These are phyloP conservation scores for Dendrocincla tyrannina DNA, from an alignment of 2,797 vertebrate species.

Conservation along the genomic window DNA sequence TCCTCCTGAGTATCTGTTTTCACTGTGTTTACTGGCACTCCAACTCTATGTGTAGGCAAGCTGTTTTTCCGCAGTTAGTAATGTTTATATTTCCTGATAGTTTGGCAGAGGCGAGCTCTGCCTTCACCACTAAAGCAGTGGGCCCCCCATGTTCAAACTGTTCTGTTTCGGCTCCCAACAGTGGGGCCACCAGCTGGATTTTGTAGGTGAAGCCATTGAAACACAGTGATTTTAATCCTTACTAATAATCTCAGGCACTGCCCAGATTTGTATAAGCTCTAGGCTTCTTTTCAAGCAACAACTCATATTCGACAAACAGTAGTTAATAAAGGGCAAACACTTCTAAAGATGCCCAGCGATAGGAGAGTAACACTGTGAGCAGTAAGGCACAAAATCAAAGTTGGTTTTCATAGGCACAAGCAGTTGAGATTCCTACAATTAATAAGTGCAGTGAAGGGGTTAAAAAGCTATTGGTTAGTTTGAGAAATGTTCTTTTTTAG, in stretches of 20 bases:
- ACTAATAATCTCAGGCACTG: not conserved
- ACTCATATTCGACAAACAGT: not conserved
- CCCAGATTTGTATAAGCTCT: not conserved
- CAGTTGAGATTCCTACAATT: slow-evolving; percentile 47
- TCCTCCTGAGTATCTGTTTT: not conserved
- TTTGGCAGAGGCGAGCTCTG: not conserved
- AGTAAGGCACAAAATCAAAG: not conserved
- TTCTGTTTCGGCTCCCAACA: not conserved
- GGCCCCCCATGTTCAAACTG: rapidly evolving
- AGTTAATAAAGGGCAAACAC: not conserved
- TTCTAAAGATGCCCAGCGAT: not conserved
- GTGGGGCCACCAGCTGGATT: not conserved
- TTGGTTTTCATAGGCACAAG: not conserved
- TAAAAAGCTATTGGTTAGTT: slow-evolving; percentile 80
- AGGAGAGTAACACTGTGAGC: not conserved
- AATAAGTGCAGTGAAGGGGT: slow-evolving; percentile 72
- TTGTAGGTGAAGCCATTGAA: not conserved
- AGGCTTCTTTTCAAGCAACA: not conserved
- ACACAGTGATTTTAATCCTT: not conserved
- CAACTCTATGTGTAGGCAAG: not conserved
- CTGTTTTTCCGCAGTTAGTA: not conserved
- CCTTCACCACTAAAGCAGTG: not conserved
- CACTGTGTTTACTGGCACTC: not conserved
- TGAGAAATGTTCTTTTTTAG: slow-evolving; percentile 81
- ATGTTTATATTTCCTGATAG: not conserved